Base-by-base conservation (phyloP, 2,888 invertebrate genomes). In the Parnassius apollo region DNA sequence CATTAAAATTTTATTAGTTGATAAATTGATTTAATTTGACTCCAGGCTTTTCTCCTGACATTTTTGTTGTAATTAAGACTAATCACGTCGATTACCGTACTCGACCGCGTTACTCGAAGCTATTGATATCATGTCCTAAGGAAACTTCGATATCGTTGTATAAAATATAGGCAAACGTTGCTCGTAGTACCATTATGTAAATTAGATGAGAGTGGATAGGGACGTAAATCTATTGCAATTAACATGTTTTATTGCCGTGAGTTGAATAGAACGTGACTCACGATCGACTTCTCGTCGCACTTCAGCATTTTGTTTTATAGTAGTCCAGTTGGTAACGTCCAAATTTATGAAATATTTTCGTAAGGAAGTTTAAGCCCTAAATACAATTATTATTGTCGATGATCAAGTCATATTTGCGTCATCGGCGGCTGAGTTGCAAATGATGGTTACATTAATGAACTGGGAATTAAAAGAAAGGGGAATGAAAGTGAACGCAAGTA, bases 241-340 rank as follows among this genome's bases (percentile, higher is more conserved):
- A 71, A 66, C 68, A 68, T 67, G 69, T 65, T 63, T 57, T 60
- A 61, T 66, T 64, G 52, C 62, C 64, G 10, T 49, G 13, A 12
- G 66, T 65, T 59, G 53, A 4, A 35, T 35, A 35, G 50, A 58
- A 67, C 72, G 71, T 72, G 73, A 74, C 66, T 71, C 73, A 74
- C 73, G 73, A 71, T 61, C 62, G 59, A 65, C 70, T 71, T 44
- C n/a, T 22, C 13, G 49, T 44, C 49, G 44, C 25, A 13, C 53
- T 25, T 25, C 61, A 10, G 18, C 18, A 13, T 56, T 57, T 42
- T 50, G 59, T 62, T 59, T 55, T 52, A 52, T 58, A 50, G 46
- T 35, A 35, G 7, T 35, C 35, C 35, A 35, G 35, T 4, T 35
- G 35, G 7, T 7, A 35, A 35, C 35, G 35, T 35, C 35, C 35